Evolutionary conservation across 2,888 invertebrate species (phyloP).

Genomic region (Crematogaster levior): DNA sequence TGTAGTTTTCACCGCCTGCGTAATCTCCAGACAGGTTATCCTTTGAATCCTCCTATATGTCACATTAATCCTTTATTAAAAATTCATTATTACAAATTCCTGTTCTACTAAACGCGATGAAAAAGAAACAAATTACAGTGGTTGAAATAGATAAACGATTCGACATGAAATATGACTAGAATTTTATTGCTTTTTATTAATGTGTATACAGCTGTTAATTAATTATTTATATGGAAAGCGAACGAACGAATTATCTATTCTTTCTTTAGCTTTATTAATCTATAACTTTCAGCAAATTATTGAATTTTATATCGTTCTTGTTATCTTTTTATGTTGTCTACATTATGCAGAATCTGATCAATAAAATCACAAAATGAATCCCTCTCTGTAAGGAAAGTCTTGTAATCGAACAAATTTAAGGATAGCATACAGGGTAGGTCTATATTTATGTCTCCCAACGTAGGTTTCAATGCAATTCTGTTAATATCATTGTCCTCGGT

Average conservation of each 20-base stretch:
- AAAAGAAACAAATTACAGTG: not conserved
- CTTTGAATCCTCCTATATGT: no score
- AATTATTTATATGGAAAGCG: not conserved
- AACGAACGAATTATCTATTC: not conserved
- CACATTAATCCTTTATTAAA: not conserved
- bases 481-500: constrained; percentile 55
- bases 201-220: not conserved
- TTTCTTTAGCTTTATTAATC: not conserved
- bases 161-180: not conserved
- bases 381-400: not conserved
- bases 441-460: constrained; percentile 44
- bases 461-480: constrained; percentile 51
- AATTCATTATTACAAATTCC: no score
- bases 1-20: no score
- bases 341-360: not conserved
- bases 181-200: not conserved
- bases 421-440: not conserved
- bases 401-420: not conserved
- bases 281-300: not conserved
- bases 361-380: not conserved
- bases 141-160: not conserved
- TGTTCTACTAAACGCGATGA: no score
- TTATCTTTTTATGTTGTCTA: not conserved
- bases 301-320: not conserved
- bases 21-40: no score